Evolutionary conservation across 2,797 vertebrate species (phyloP).

Genomic region (Masticophis lateralis): DNA sequence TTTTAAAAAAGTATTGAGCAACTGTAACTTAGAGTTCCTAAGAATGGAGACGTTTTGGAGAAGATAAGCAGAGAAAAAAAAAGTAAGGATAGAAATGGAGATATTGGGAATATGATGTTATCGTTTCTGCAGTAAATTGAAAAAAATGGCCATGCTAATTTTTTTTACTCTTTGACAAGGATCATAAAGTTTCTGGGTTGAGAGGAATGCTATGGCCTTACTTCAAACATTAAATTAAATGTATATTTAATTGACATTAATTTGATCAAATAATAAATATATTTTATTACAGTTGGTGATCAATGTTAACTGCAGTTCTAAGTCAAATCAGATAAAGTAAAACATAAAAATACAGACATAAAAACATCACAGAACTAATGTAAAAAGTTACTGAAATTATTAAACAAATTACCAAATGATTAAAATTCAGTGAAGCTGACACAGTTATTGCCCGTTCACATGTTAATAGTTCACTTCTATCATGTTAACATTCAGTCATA

Average conservation of each 20-base stretch:
- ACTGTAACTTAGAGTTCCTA: background rate
- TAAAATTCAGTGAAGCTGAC: background rate
- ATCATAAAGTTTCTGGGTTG: background rate
- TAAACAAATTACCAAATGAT: background rate
- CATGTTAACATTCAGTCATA: background rate
- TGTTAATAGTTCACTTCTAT: background rate
- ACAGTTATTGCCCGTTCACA: background rate
- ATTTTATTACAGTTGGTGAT: background rate
- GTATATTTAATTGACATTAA: background rate
- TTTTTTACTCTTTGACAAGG: background rate
- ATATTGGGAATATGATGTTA: background rate
- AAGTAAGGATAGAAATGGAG: background rate
- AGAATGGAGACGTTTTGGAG: background rate
- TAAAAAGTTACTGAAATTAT: background rate
- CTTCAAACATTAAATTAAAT: background rate
- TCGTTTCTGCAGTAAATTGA: background rate
- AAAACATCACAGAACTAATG: background rate
- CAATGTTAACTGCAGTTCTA: background rate
- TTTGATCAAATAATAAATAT: background rate
- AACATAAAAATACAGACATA: background rate
- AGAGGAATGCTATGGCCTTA: background rate
- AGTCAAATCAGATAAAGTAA: background rate
- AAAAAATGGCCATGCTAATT: background rate
- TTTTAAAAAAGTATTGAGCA: background rate
- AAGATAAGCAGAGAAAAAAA: background rate